Evolutionary conservation across 1,140 invertebrate species (phyloP).

Genomic region (Drosophila burlai): DNA sequence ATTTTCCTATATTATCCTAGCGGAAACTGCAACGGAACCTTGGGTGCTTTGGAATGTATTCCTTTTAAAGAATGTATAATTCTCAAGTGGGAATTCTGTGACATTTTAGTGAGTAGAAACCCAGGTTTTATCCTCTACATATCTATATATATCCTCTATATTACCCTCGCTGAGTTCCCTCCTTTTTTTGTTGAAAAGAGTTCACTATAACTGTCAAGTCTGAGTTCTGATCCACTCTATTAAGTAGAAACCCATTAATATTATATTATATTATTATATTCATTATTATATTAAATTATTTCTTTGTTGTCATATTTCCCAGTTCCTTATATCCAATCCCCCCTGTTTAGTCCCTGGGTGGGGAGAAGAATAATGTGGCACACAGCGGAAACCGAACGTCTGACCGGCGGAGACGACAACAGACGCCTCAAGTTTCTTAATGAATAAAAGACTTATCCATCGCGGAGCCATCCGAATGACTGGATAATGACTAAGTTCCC

Average conservation of each 20-base stretch:
- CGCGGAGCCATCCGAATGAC: constrained; percentile 12
- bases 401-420: constrained; percentile 23
- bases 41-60: background rate
- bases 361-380: constrained; percentile 44
- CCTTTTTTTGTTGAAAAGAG: no score
- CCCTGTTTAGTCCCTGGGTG: constrained; percentile 10
- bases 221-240: background rate
- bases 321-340: background rate
- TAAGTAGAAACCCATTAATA: no score
- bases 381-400: constrained; percentile 53
- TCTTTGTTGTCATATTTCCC: background rate
- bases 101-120: background rate
- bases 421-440: constrained; percentile 52
- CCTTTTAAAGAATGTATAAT: background rate
- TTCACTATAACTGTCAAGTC: background rate
- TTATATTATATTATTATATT: background rate
- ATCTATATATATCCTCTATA: no score
- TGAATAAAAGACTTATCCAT: constrained; percentile 37
- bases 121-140: no score
- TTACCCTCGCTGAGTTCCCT: no score
- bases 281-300: background rate
- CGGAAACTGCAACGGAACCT: background rate
- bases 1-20: background rate
- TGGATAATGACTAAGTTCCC: constrained; percentile 18
- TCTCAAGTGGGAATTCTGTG: background rate